Conservation (phyloP, 1,140 invertebrate genomes). For the Anadara kagoshimensis region DNA sequence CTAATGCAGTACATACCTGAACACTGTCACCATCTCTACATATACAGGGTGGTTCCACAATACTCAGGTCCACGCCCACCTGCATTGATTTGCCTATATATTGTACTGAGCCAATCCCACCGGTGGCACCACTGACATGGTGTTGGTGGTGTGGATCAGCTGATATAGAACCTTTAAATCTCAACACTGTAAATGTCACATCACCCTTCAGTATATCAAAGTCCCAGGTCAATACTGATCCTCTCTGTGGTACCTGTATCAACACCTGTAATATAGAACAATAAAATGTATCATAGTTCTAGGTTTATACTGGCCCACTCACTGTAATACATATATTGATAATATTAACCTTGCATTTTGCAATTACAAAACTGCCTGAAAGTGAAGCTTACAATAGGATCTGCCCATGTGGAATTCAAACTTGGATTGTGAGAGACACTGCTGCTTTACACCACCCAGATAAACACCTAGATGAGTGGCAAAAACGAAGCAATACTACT, state of each 20-base stretch:
- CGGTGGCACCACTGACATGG: slow-evolving; percentile 65
- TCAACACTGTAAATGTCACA: slow-evolving; percentile 89
- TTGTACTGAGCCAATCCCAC: slow-evolving; percentile 68
- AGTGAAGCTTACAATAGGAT: too few relatives aligned
- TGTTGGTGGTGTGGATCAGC: slow-evolving; percentile 64
- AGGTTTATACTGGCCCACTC: too few relatives aligned
- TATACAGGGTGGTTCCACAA: slow-evolving; percentile 85
- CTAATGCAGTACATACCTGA: slow-evolving; percentile 78
- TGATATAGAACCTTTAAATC: slow-evolving; percentile 76
- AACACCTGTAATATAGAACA: slow-evolving; percentile 76
- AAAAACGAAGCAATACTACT: too few relatives aligned
- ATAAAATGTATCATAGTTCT: too few relatives aligned
- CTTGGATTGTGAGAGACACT: too few relatives aligned
- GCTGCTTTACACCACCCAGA: too few relatives aligned
- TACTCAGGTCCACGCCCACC: slow-evolving; percentile 86
- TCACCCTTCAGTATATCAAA: slow-evolving; percentile 95
- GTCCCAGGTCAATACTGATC: slow-evolving; percentile 96
- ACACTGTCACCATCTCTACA: slow-evolving; percentile 96
- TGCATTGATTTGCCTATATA: slow-evolving; percentile 84
- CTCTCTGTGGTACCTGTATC: slow-evolving; percentile 87
- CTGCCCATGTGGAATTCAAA: too few relatives aligned
- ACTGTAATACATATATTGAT: too few relatives aligned
- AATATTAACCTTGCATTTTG: too few relatives aligned
- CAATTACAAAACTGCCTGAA: too few relatives aligned
- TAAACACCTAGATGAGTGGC: too few relatives aligned